Percentiles rank a stretch among this genome's conserved stretches.
Conservation (phyloP, 2,797 vertebrate species). For the Artibeus lituratus region DNA sequence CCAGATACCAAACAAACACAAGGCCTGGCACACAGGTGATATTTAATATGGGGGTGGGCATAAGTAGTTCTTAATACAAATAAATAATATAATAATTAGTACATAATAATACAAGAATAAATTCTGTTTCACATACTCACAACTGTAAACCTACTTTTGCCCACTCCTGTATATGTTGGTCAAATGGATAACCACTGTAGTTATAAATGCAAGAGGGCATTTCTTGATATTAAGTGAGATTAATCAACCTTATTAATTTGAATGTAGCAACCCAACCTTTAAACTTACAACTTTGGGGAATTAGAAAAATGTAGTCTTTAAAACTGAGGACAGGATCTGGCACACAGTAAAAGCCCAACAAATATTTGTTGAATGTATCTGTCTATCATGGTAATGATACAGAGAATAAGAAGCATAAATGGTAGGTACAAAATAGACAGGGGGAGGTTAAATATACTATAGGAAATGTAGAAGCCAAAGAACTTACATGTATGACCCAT, state of each 20-base stretch:
- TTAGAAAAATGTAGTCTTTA: slow-evolving; percentile 11
- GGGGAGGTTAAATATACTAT: too few species aligned
- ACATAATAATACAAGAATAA: too few species aligned
- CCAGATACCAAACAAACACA: slow-evolving; percentile 2
- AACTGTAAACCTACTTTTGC: neutral
- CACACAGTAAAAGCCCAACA: neutral
- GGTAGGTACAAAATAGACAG: too few species aligned
- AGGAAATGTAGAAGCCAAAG: too few species aligned
- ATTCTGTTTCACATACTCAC: too few species aligned
- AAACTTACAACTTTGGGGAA: neutral
- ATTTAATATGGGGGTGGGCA: neutral
- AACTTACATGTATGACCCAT: too few species aligned
- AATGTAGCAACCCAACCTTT: neutral
- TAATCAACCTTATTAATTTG: neutral
- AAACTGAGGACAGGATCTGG: neutral
- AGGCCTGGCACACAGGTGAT: neutral
- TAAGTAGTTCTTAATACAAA: neutral
- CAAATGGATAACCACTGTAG: neutral
- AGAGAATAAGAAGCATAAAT: neutral
- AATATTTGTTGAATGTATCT: neutral
- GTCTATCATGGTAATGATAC: neutral
- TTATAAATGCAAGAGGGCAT: neutral
- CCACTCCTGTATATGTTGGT: neutral
- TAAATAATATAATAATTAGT: too few species aligned
- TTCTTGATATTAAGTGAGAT: neutral